phyloP scores from a whole-genome alignment of 1,140 invertebrate genomes.

The Coenobita brevimanus region DNA sequence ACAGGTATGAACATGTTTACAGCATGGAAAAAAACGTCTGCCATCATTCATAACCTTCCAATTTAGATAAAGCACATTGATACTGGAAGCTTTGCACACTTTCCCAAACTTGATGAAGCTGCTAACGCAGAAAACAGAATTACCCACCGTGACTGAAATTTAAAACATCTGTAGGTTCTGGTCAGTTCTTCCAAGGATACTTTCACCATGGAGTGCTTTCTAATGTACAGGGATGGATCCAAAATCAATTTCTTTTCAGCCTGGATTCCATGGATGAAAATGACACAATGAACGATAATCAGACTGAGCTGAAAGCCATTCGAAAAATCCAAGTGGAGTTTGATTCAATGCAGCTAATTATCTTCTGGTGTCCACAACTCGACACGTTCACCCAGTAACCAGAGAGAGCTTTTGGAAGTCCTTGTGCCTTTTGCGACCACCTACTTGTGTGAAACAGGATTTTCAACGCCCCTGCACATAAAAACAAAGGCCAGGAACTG shows the following conservation, averaged over 20 bases:
- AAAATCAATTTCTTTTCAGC: slow-evolving; percentile 12
- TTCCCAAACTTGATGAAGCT: background rate
- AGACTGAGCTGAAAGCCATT: background rate
- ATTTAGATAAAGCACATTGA: slow-evolving; percentile 23
- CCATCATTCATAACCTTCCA: slow-evolving; percentile 9
- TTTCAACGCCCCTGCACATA: slow-evolving; percentile 18
- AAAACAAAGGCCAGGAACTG: slow-evolving; percentile 5
- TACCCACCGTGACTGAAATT: background rate
- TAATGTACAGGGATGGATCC: slow-evolving; percentile 7
- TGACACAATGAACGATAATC: slow-evolving; percentile 18
- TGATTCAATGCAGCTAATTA: slow-evolving; percentile 12
- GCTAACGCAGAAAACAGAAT: background rate
- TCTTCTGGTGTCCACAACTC: slow-evolving; percentile 23
- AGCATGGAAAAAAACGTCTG: slow-evolving; percentile 12
- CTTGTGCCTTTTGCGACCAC: slow-evolving; percentile 8
- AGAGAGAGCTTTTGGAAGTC: slow-evolving; percentile 17
- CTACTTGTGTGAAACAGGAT: background rate
- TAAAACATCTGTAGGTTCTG: slow-evolving; percentile 13
- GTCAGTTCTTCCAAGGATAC: background rate
- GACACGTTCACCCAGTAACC: background rate
- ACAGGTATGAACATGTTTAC: slow-evolving; percentile 16
- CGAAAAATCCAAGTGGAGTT: slow-evolving; percentile 19
- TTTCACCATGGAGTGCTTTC: background rate
- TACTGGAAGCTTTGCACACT: background rate
- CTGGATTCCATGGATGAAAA: slow-evolving; percentile 29